Conservation (phyloP, 2,113 vertebrate genomes). For the Potamarius usumacintae region DNA sequence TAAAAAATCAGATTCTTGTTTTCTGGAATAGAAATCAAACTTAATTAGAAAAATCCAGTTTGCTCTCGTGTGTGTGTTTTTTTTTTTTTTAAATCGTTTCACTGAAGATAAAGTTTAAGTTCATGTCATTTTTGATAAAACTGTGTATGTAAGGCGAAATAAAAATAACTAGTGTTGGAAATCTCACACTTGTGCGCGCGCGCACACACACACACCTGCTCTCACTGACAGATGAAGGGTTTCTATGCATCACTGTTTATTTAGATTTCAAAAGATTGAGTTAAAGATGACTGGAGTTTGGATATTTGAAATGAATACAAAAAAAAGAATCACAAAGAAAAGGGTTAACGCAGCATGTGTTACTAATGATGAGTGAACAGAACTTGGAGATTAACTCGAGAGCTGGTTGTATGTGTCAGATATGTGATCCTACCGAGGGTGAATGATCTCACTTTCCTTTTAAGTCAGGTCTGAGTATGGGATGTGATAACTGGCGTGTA, state of each 20-base stretch:
- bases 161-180: not conserved
- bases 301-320: not conserved
- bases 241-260: no score
- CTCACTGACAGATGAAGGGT: not conserved
- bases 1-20: not conserved
- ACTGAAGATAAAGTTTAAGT: not conserved
- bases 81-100: not conserved
- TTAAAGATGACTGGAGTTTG: not conserved
- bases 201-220: no score
- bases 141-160: no score
- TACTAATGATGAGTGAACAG: conserved; percentile 6
- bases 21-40: not conserved
- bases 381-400: not conserved
- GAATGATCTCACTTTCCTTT: conserved; percentile 25
- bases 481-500: conserved; percentile 44
- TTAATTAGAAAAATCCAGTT: not conserved
- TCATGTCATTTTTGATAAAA: not conserved
- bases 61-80: not conserved
- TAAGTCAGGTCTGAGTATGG: not conserved
- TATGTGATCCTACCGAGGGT: not conserved
- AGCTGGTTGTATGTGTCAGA: not conserved
- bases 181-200: not conserved
- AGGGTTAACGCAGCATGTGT: not conserved
- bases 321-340: not conserved
- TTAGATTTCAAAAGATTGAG: not conserved